Evolutionary conservation across 2,888 invertebrate genomes (phyloP).

Genomic region (Ptilodon capucinus): DNA sequence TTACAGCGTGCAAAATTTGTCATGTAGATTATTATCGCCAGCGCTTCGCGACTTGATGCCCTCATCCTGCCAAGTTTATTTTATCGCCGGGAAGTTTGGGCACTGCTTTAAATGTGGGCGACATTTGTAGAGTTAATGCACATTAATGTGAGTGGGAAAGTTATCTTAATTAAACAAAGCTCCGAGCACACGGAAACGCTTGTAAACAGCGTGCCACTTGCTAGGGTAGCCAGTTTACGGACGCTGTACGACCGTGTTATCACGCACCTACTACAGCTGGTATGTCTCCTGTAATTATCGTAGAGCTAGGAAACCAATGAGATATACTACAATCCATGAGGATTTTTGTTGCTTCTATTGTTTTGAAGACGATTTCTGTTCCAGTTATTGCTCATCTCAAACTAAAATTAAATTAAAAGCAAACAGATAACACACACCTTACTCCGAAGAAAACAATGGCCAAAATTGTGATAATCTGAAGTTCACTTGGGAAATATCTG

Average conservation of each 20-base stretch:
- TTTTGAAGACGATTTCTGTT: slow-evolving; percentile 19
- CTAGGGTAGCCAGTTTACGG: slow-evolving; percentile 14
- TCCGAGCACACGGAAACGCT: slow-evolving; percentile 22
- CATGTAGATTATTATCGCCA: neutral
- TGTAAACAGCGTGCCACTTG: slow-evolving; percentile 35
- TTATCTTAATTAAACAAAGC: slow-evolving; percentile 64
- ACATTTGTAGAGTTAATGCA: slow-evolving; percentile 45
- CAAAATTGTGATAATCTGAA: too few species aligned
- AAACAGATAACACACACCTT: too few species aligned
- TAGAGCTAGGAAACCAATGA: neutral
- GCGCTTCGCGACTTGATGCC: slow-evolving; percentile 10
- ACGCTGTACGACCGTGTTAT: neutral
- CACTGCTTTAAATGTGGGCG: slow-evolving; percentile 44
- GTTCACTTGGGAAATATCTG: too few species aligned
- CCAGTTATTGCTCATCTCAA: too few species aligned
- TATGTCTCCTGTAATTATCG: neutral
- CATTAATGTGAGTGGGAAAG: slow-evolving; percentile 51
- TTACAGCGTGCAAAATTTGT: neutral
- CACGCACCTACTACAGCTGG: neutral
- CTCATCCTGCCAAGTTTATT: slow-evolving; percentile 35
- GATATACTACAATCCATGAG: neutral
- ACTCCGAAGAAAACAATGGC: neutral
- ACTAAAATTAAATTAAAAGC: too few species aligned
- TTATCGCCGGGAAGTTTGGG: slow-evolving; percentile 31
- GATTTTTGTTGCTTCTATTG: slow-evolving; percentile 3